Conservation (phyloP, 2,797 vertebrate species). For the Pseudochirops cupreus region DNA sequence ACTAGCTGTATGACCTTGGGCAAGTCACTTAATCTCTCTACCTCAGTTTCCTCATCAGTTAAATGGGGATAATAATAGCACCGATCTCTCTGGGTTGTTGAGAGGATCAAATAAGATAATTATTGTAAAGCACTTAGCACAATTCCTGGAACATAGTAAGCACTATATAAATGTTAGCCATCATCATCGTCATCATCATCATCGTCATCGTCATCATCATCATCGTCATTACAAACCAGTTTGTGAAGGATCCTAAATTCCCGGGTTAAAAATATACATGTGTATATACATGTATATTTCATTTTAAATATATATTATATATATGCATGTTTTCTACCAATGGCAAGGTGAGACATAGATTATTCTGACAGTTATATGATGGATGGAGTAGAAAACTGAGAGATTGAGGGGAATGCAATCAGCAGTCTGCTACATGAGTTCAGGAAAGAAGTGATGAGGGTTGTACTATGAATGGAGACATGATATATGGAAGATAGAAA, state of each 20-base stretch:
- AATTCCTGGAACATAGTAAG: not conserved
- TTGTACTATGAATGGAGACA: not conserved
- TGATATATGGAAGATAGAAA: not conserved
- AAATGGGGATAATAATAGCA: not conserved
- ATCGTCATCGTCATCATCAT: no score
- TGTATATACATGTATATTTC: not conserved
- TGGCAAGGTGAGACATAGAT: not conserved
- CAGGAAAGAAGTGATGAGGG: not conserved
- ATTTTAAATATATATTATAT: not conserved
- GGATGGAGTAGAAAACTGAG: not conserved
- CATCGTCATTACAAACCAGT: not conserved
- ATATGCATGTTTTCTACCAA: not conserved
- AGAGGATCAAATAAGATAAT: not conserved
- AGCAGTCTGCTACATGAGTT: not conserved
- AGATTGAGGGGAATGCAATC: not conserved
- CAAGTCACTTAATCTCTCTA: not conserved
- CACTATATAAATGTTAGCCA: not conserved
- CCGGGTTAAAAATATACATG: not conserved
- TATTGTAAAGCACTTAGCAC: not conserved
- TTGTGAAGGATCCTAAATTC: not conserved
- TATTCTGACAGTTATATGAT: not conserved
- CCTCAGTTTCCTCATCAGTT: not conserved
- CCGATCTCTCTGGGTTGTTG: not conserved
- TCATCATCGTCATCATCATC: not conserved
- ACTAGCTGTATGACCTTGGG: not conserved